Evolutionary conservation across 2,113 vertebrate genomes (phyloP).

Genomic region (Cephalophus harveyi): DNA sequence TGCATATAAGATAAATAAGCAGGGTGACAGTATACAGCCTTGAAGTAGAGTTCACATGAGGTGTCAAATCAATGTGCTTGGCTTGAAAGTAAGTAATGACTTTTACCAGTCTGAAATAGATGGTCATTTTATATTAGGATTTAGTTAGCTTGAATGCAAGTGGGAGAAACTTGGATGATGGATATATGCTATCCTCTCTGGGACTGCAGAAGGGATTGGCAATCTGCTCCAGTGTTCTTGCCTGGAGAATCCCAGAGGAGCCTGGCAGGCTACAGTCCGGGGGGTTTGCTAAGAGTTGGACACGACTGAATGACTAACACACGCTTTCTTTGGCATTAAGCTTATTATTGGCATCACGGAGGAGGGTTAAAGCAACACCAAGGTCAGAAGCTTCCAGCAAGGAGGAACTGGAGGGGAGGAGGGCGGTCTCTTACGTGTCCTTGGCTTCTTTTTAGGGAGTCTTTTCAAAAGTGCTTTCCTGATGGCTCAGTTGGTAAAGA

Average conservation of each 20-base stretch:
- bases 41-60: background rate
- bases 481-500: background rate
- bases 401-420: accelerated
- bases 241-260: background rate
- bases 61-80: background rate
- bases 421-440: background rate
- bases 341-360: background rate
- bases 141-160: background rate
- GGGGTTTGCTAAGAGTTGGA: background rate
- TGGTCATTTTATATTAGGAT: background rate
- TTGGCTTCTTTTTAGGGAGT: background rate
- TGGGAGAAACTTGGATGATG: background rate
- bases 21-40: background rate
- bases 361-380: background rate
- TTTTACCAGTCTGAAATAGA: background rate
- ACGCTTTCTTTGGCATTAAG: background rate
- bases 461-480: background rate
- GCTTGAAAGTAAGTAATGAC: background rate
- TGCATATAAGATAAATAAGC: background rate
- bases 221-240: background rate
- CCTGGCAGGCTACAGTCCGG: background rate
- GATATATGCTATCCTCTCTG: background rate
- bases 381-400: background rate
- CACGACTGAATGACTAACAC: background rate
- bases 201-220: background rate